Conservation (phyloP, 2,888 invertebrate species). For the Macrosiphum euphorbiae region DNA sequence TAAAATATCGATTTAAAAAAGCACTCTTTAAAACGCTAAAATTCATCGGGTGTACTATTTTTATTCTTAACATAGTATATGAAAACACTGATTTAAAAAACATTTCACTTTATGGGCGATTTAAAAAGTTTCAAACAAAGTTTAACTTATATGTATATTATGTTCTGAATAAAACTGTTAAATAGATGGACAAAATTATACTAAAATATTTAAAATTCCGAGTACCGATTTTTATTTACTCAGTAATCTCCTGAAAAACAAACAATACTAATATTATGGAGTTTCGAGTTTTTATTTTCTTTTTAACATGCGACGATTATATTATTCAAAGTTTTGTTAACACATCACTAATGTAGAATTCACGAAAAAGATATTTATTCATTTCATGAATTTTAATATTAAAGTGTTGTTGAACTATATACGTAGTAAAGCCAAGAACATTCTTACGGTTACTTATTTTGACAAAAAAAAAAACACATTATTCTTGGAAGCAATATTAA, state of each 20-base stretch:
- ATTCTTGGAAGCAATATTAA: background rate
- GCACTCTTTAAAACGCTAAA: background rate
- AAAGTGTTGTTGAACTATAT: slow-evolving; percentile 1
- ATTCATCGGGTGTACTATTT: background rate
- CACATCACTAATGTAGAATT: slow-evolving; percentile 5
- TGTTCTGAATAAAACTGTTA: slow-evolving; percentile 17
- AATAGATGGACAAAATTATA: background rate
- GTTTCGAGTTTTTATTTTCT: background rate
- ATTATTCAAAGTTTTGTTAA: slow-evolving; percentile 33
- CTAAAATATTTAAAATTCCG: slow-evolving; percentile 9
- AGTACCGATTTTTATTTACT: background rate
- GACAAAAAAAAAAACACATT: background rate
- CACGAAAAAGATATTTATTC: slow-evolving; percentile 15
- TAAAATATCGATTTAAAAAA: background rate
- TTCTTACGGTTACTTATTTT: background rate
- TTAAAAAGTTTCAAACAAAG: background rate
- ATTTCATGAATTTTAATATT: slow-evolving; percentile 33
- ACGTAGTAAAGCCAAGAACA: background rate
- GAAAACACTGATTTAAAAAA: background rate
- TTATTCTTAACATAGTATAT: background rate
- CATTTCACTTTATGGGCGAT: slow-evolving; percentile 3
- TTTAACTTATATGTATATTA: background rate
- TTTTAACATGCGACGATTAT: background rate
- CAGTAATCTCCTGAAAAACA: background rate
- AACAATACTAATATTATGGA: background rate